A percentile compares a stretch with the other conserved stretches of the same genome.
Evolutionary conservation across 2,113 vertebrate species (phyloP).

Genomic region (Andinoacara biseriatus): DNA sequence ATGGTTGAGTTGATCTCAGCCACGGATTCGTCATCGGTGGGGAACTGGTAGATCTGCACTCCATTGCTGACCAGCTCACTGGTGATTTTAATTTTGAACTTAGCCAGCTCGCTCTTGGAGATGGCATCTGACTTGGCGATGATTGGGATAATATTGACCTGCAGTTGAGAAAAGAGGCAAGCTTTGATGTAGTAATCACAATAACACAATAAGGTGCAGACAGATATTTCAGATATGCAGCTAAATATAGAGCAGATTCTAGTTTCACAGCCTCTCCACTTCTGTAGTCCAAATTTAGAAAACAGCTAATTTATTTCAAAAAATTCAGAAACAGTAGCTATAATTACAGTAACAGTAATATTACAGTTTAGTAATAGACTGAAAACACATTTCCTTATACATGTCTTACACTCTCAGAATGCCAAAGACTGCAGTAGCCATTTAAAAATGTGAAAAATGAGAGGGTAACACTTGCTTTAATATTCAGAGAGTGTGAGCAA

Average conservation of each 20-base stretch:
- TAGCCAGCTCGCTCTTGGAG: slow-evolving; percentile 96
- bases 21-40: slow-evolving; percentile 95
- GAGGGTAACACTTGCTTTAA: neutral
- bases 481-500: neutral
- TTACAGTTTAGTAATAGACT: neutral
- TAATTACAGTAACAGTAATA: neutral
- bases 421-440: neutral
- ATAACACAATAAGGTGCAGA: neutral
- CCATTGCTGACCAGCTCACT: slow-evolving; percentile 98
- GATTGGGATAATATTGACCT: slow-evolving; percentile 99
- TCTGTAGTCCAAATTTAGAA: slow-evolving; percentile 15
- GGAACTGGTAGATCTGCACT: slow-evolving; percentile 99
- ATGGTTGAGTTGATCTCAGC: slow-evolving; percentile 98
- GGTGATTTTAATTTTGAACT: slow-evolving; percentile 99
- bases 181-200: neutral
- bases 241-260: slow-evolving; percentile 18
- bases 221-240: neutral
- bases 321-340: neutral
- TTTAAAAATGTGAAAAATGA: neutral
- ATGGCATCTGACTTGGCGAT: slow-evolving; percentile 98
- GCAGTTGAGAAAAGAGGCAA: neutral
- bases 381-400: neutral
- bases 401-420: neutral
- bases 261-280: neutral
- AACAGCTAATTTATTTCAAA: neutral